These are phyloP conservation scores for Polydrusus pterygomalis DNA, from an alignment of 2,888 invertebrate species.

Conservation along the genomic window DNA sequence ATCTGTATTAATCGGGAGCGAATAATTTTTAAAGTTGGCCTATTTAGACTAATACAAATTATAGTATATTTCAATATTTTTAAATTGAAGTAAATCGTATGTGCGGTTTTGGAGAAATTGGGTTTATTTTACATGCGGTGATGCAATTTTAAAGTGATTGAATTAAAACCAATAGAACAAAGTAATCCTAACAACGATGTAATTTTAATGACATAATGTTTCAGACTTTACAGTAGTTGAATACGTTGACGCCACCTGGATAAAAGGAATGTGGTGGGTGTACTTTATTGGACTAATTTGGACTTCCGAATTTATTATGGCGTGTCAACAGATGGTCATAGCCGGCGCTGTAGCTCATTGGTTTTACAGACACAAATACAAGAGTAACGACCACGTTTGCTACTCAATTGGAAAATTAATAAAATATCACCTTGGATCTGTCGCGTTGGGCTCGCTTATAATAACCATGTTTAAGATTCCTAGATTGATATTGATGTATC, in stretches of 20 bases:
- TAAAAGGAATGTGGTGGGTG: conserved; percentile 96
- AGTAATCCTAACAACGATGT: too few relatives aligned
- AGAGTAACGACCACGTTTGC: conserved; percentile 79
- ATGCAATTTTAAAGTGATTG: too few relatives aligned
- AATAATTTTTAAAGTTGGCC: too few relatives aligned
- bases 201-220: neutral
- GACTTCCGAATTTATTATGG: conserved; percentile 80
- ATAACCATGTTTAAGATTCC: conserved; percentile 83
- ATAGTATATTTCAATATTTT: too few relatives aligned
- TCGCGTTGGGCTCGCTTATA: conserved; percentile 85
- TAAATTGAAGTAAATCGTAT: too few relatives aligned
- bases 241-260: conserved; percentile 85
- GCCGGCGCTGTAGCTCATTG: conserved; percentile 80
- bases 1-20: too few relatives aligned
- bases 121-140: too few relatives aligned
- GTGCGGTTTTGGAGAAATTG: too few relatives aligned
- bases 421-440: conserved; percentile 84
- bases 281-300: conserved; percentile 90
- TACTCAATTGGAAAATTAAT: conserved; percentile 82
- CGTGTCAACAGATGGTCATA: conserved; percentile 81
- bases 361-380: conserved; percentile 87
- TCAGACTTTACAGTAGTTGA: conserved; percentile 80
- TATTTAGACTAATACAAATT: too few relatives aligned
- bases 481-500: conserved; percentile 72
- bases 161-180: too few relatives aligned